phyloP scores from a whole-genome alignment of 2,888 invertebrate genomes.

The Dorcus hopei region DNA sequence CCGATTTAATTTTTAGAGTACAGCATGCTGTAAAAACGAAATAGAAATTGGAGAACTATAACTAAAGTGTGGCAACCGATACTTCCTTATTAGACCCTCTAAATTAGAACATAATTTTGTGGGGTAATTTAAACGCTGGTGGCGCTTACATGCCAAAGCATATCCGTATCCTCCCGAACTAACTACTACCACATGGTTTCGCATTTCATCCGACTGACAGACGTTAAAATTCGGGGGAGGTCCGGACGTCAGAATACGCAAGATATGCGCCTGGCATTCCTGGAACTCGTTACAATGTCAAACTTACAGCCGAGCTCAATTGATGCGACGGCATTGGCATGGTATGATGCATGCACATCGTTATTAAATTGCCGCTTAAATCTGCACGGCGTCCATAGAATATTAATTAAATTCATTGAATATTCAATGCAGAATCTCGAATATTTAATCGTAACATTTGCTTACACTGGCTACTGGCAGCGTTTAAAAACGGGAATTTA shows the following conservation, averaged over 20 bases:
- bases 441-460: conserved; percentile 8
- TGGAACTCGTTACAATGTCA: conserved; percentile 10
- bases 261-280: conserved; percentile 15
- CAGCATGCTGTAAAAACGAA: background rate
- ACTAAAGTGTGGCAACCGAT: conserved; percentile 12
- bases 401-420: conserved; percentile 13
- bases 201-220: conserved; percentile 29
- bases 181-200: conserved; percentile 29
- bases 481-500: conserved; percentile 5
- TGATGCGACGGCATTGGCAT: too few species aligned
- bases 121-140: conserved; percentile 26
- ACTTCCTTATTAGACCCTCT: conserved; percentile 26
- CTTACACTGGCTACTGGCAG: conserved; percentile 4
- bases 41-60: too few species aligned
- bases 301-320: too few species aligned
- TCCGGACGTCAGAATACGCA: conserved; percentile 26
- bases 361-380: conserved; percentile 15
- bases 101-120: conserved; percentile 28
- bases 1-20: too few species aligned
- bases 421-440: conserved; percentile 10
- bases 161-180: conserved; percentile 31
- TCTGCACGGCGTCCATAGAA: conserved; percentile 10
- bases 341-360: conserved; percentile 9
- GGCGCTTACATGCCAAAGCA: conserved; percentile 26
- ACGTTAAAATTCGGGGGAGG: conserved; percentile 28